A percentile compares a stretch with the other conserved stretches of the same genome.
Evolutionary conservation across 2,797 vertebrate genomes (phyloP).

Genomic region (Helarctos malayanus): DNA sequence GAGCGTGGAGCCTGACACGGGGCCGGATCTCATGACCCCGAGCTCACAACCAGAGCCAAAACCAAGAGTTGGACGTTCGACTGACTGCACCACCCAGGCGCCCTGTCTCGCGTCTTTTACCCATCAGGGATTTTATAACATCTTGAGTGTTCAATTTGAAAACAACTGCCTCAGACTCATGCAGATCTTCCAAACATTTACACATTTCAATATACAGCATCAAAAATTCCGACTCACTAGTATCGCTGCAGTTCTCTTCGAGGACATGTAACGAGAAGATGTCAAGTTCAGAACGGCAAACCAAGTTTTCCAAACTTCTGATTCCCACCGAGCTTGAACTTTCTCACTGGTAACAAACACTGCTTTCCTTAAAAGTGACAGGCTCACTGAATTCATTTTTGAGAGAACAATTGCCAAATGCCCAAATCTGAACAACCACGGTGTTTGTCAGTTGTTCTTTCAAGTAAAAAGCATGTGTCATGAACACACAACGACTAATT

Average conservation of each 20-base stretch:
- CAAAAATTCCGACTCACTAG: background rate
- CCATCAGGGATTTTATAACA: background rate
- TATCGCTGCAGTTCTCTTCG: background rate
- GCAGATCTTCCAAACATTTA: background rate
- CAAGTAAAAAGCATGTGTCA: background rate
- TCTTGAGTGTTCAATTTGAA: background rate
- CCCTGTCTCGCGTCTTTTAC: background rate
- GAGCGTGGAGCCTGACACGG: background rate
- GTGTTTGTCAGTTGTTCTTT: background rate
- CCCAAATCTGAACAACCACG: background rate
- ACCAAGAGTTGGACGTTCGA: background rate
- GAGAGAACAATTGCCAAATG: background rate
- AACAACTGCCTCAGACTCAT: background rate
- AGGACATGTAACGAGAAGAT: background rate
- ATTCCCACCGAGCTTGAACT: slow-evolving; percentile 10
- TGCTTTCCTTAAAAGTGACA: background rate
- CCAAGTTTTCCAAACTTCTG: background rate
- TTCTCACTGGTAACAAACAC: background rate
- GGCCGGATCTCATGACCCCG: background rate
- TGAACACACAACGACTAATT: background rate
- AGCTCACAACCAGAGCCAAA: background rate
- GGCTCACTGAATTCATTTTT: background rate
- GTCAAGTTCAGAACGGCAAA: background rate
- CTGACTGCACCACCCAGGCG: background rate
- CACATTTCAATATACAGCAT: background rate